These are phyloP conservation scores for Anhinga rufa DNA, from an alignment of 2,113 vertebrate species.

Conservation along the genomic window DNA sequence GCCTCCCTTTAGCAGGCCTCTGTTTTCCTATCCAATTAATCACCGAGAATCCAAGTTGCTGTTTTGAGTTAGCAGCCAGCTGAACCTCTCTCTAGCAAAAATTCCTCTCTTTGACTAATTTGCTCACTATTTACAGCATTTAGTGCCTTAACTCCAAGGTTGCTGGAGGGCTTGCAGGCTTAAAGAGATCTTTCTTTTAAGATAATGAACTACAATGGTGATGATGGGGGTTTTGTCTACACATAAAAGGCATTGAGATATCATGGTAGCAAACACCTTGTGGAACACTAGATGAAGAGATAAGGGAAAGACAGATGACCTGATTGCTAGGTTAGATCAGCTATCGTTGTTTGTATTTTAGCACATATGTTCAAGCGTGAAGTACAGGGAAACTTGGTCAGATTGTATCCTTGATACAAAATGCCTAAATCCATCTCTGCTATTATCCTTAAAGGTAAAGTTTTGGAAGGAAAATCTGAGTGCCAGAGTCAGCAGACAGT, in stretches of 20 bases:
- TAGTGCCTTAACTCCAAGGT: background rate
- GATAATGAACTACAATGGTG: background rate
- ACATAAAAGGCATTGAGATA: background rate
- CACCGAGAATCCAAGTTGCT: background rate
- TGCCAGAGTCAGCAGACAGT: background rate
- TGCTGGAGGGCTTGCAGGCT: background rate
- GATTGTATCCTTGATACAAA: background rate
- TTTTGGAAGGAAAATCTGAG: background rate
- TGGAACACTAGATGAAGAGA: background rate
- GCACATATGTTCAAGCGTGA: background rate
- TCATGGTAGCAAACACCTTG: background rate
- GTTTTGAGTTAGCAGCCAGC: background rate
- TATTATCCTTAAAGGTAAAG: background rate
- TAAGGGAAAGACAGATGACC: background rate
- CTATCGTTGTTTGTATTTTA: background rate
- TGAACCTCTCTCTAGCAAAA: background rate
- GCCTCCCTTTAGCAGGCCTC: background rate
- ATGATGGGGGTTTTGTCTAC: background rate
- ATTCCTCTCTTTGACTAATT: background rate
- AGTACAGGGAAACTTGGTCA: background rate
- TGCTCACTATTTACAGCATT: background rate
- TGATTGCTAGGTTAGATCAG: background rate
- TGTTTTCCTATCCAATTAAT: background rate
- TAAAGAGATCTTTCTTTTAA: conserved; percentile 1
- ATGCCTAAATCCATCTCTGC: background rate